A percentile compares a stretch with the other conserved stretches of the same genome.
phyloP scores from a whole-genome alignment of 1,140 invertebrate species.

The Lysiphlebus fabarum region DNA sequence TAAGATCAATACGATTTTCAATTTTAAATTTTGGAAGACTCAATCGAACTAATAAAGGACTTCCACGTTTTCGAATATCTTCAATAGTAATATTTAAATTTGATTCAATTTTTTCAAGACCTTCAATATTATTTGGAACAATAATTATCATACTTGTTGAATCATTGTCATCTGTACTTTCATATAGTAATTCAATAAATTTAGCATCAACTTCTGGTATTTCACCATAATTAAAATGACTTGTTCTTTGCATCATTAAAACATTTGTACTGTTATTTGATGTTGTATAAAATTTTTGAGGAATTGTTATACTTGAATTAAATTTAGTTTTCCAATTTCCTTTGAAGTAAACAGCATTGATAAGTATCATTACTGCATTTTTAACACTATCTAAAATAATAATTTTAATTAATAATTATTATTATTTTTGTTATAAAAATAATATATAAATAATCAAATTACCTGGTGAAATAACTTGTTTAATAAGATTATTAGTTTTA shows the following conservation, averaged over 20 bases:
- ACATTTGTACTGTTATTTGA: constrained; percentile 44
- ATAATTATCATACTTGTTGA: constrained; percentile 56
- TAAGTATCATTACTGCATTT: constrained; percentile 62
- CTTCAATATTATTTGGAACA: constrained; percentile 53
- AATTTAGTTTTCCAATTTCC: constrained; percentile 72
- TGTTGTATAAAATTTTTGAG: constrained; percentile 54
- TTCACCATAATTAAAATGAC: constrained; percentile 55
- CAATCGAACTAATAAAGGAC: neutral
- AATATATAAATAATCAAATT: neutral
- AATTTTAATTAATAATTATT: neutral
- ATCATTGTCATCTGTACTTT: constrained; percentile 35
- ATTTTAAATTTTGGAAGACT: constrained; percentile 55
- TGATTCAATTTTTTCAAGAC: constrained; percentile 47
- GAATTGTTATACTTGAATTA: constrained; percentile 56
- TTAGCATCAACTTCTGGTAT: constrained; percentile 56
- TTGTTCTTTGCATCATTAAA: constrained; percentile 61
- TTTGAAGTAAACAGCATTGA: constrained; percentile 76
- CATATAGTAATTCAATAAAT: constrained; percentile 67
- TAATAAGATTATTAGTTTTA: constrained; percentile 6
- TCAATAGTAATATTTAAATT: constrained; percentile 46
- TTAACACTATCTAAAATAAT: constrained; percentile 19
- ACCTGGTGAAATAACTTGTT: constrained; percentile 7
- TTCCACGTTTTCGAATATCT: constrained; percentile 34
- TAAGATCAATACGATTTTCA: constrained; percentile 38
- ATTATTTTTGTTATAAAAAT: neutral